phyloP scores from a whole-genome alignment of 2,113 vertebrate species.

The Lasiurus cinereus region DNA sequence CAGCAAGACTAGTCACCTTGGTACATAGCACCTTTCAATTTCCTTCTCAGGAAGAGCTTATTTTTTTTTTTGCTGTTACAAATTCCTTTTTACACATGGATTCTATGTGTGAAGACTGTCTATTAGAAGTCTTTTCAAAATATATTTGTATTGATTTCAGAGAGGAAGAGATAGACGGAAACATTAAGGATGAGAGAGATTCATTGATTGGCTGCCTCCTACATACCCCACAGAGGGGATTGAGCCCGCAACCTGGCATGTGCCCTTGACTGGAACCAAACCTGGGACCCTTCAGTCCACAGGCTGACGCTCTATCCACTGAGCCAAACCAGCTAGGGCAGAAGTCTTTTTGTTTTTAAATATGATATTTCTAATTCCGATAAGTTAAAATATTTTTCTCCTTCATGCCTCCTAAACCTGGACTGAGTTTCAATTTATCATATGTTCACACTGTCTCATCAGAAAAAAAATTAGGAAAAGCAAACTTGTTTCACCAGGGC shows the following conservation, averaged over 20 bases:
- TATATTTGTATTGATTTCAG: too few species aligned
- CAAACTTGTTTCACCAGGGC: neutral
- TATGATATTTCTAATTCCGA: constrained; percentile 7
- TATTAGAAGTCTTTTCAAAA: neutral
- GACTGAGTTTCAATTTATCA: neutral
- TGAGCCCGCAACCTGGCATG: too few species aligned
- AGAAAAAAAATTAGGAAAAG: neutral
- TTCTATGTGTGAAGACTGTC: neutral
- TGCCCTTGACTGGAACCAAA: too few species aligned
- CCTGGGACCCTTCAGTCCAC: too few species aligned
- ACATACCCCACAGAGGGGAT: too few species aligned
- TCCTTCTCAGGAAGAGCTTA: neutral
- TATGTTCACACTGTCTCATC: neutral
- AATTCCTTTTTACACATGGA: neutral
- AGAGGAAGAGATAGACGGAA: too few species aligned
- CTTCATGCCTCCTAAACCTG: neutral
- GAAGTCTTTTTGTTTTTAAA: too few species aligned
- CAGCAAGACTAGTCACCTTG: neutral
- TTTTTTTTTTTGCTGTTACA: neutral
- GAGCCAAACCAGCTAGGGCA: too few species aligned
- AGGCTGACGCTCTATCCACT: too few species aligned
- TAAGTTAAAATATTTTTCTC: neutral
- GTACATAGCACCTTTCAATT: neutral
- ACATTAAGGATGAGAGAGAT: too few species aligned
- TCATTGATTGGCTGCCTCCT: too few species aligned